Evolutionary conservation across 2,888 invertebrate species (phyloP).

Genomic region (Orthosia gracilis): DNA sequence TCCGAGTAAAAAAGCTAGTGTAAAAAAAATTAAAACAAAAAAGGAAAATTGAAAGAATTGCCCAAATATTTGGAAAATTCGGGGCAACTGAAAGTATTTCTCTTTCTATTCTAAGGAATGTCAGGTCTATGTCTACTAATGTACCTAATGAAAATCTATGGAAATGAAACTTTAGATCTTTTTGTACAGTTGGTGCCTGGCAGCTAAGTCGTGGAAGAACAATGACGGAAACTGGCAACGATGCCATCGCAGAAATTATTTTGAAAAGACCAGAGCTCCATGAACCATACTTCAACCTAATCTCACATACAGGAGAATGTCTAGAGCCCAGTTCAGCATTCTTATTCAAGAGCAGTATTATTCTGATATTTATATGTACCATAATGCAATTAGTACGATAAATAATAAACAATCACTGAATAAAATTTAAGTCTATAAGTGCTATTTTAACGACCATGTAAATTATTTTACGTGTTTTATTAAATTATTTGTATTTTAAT

Average conservation of each 20-base stretch:
- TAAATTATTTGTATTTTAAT: conserved; percentile 2
- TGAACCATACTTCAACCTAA: conserved; percentile 77
- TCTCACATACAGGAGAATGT: conserved; percentile 79
- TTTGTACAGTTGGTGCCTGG: conserved; percentile 82
- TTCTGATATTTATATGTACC: conserved; percentile 79
- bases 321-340: conserved; percentile 80
- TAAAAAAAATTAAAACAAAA: no score
- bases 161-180: background rate
- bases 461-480: background rate
- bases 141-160: no score
- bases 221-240: conserved; percentile 64
- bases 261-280: conserved; percentile 75
- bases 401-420: conserved; percentile 32
- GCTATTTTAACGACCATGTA: background rate
- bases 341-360: conserved; percentile 81
- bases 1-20: no score
- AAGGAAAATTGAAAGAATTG: no score
- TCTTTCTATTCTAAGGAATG: no score
- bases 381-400: conserved; percentile 73
- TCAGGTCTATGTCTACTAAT: no score
- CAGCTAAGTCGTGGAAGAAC: conserved; percentile 81
- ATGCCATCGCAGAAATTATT: conserved; percentile 74
- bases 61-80: no score
- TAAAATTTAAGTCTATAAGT: conserved; percentile 20
- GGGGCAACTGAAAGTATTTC: no score